A percentile compares a stretch with the other conserved stretches of the same genome.
phyloP scores from a whole-genome alignment of 2,113 vertebrate genomes.

The Lepus americanus region DNA sequence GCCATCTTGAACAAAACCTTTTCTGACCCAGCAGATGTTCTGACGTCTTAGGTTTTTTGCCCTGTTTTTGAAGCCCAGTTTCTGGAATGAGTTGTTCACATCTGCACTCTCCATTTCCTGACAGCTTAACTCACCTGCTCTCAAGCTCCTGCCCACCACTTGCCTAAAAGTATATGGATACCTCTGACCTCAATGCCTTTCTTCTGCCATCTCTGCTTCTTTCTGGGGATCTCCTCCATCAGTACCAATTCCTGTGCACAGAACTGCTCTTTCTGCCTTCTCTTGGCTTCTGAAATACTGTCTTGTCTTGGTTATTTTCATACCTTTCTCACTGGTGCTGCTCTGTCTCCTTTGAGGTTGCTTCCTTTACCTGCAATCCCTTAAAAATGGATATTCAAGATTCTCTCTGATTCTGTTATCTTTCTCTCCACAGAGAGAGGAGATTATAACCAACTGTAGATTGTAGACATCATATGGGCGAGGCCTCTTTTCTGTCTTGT shows the following conservation, averaged over 20 bases:
- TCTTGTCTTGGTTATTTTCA: not conserved
- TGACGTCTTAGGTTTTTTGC: not conserved
- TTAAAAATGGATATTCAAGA: not conserved
- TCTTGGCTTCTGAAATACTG: not conserved
- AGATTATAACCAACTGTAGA: not conserved
- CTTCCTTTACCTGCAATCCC: not conserved
- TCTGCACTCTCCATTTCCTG: not conserved
- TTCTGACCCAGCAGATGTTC: not conserved
- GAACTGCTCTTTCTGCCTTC: not conserved
- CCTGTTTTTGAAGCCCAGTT: not conserved
- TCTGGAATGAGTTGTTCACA: not conserved
- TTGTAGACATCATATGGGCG: not conserved
- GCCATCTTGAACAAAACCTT: not conserved
- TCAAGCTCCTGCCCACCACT: not conserved
- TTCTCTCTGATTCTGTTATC: conserved; percentile 49
- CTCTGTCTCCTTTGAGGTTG: not conserved
- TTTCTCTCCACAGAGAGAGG: not conserved
- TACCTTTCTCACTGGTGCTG: not conserved
- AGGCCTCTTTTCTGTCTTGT: not conserved
- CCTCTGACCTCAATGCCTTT: not conserved
- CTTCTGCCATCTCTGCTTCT: not conserved
- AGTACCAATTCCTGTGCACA: not conserved
- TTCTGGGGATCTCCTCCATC: no score
- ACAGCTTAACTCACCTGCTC: not conserved
- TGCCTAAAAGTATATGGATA: not conserved